These are phyloP conservation scores for Neomorphus geoffroyi DNA, from an alignment of 2,797 vertebrate genomes.

Conservation along the genomic window DNA sequence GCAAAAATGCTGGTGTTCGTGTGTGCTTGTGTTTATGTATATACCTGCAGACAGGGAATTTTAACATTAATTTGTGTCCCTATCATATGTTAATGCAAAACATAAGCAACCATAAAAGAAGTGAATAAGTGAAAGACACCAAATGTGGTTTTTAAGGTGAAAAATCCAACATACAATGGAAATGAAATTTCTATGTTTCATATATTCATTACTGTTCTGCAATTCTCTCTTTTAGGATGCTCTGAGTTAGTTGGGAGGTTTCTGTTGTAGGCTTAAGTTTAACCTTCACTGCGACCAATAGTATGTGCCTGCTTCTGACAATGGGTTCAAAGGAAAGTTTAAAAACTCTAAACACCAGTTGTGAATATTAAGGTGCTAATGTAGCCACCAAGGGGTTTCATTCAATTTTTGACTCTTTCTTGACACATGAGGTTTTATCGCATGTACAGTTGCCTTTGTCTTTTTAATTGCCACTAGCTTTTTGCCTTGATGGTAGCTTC, in stretches of 20 bases:
- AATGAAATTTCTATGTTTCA: background rate
- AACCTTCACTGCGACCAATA: background rate
- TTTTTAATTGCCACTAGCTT: background rate
- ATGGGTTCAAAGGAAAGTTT: background rate
- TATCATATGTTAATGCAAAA: background rate
- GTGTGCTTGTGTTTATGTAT: background rate
- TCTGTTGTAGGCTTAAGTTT: background rate
- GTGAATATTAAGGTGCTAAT: background rate
- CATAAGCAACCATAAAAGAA: background rate
- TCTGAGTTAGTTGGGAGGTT: background rate
- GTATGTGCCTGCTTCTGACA: background rate
- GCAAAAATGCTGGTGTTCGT: background rate
- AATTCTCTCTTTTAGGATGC: background rate
- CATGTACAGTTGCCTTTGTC: background rate
- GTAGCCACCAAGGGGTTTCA: background rate
- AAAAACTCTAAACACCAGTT: background rate
- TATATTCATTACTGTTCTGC: background rate
- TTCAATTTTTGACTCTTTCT: background rate
- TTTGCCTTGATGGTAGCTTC: background rate
- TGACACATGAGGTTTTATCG: background rate
- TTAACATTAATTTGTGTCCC: background rate
- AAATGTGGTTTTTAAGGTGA: background rate
- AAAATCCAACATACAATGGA: background rate
- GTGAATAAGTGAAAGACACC: background rate
- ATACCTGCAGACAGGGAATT: background rate